Percentiles rank a stretch among this genome's conserved stretches.
These are phyloP conservation scores for Odontocerum albicorne DNA, from an alignment of 2,888 invertebrate species.

Conservation along the genomic window DNA sequence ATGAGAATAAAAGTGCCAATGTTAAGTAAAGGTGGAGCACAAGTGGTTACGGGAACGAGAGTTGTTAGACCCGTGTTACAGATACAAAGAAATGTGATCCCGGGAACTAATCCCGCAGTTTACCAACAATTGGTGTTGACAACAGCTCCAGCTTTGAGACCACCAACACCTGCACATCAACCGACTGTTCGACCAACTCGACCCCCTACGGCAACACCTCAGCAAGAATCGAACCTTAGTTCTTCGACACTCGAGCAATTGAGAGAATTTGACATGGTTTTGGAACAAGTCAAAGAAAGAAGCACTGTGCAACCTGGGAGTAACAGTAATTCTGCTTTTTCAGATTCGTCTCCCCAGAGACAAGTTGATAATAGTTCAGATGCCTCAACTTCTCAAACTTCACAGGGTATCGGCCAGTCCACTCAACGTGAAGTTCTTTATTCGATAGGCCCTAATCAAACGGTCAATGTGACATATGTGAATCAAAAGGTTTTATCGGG, in stretches of 20 bases:
- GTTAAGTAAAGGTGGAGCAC: slow-evolving; percentile 55
- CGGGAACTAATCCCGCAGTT: slow-evolving; percentile 57
- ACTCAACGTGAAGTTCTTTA: slow-evolving; percentile 50
- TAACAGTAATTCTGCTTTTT: slow-evolving; percentile 40
- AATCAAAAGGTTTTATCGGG: slow-evolving; percentile 49
- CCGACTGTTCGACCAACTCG: slow-evolving; percentile 38
- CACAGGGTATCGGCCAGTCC: slow-evolving; percentile 29
- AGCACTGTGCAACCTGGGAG: slow-evolving; percentile 62
- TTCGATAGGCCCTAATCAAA: slow-evolving; percentile 37
- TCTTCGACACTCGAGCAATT: slow-evolving; percentile 77
- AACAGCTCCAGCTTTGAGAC: slow-evolving; percentile 52
- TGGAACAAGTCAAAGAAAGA: slow-evolving; percentile 78
- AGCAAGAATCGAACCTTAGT: slow-evolving; percentile 63
- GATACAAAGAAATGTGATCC: slow-evolving; percentile 63
- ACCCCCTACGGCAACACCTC: slow-evolving; percentile 39
- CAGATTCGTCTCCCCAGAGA: slow-evolving; percentile 35
- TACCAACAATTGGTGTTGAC: slow-evolving; percentile 57
- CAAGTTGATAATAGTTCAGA: slow-evolving; percentile 35
- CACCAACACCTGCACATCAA: slow-evolving; percentile 45
- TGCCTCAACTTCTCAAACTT: slow-evolving; percentile 26
- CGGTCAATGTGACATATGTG: slow-evolving; percentile 39
- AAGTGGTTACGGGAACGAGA: slow-evolving; percentile 59
- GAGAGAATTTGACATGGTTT: slow-evolving; percentile 77
- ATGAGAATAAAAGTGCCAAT: slow-evolving; percentile 58
- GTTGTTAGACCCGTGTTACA: slow-evolving; percentile 60